Evolutionary conservation across 2,113 vertebrate genomes (phyloP).

Genomic region (Erythrocebus patas): DNA sequence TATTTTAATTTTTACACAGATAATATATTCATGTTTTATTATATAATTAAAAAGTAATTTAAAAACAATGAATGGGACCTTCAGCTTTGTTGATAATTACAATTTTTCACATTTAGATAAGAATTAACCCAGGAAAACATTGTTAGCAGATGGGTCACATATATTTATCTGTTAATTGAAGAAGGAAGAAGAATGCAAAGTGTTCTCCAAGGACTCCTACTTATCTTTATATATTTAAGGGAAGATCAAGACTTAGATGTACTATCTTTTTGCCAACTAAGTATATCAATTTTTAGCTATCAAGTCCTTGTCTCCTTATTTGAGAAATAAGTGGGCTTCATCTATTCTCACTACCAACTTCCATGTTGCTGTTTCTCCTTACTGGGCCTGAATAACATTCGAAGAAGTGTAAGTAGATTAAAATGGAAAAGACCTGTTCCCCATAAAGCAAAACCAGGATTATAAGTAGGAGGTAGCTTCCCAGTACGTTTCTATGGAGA

Average conservation of each 20-base stretch:
- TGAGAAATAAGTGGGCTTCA: neutral
- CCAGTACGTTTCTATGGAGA: neutral
- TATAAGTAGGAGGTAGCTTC: neutral
- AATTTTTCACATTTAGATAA: slow-evolving; percentile 11
- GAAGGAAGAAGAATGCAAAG: neutral
- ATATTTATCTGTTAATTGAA: neutral
- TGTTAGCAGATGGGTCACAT: neutral
- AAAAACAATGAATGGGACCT: neutral
- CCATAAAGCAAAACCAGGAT: neutral
- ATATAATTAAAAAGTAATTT: neutral
- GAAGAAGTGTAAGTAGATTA: neutral
- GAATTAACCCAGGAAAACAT: neutral
- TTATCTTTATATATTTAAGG: neutral
- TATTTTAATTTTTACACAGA: neutral
- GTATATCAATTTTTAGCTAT: neutral
- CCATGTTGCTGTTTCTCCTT: neutral
- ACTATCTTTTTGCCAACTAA: neutral
- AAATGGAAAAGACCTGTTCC: neutral
- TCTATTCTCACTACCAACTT: neutral
- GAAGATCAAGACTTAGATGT: neutral
- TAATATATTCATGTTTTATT: slow-evolving; percentile 1
- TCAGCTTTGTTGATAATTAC: neutral
- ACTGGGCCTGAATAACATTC: neutral
- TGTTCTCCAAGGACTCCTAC: neutral
- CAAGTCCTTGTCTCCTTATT: neutral